phyloP scores from a whole-genome alignment of 2,888 invertebrate genomes.

The Prenolepis imparis region DNA sequence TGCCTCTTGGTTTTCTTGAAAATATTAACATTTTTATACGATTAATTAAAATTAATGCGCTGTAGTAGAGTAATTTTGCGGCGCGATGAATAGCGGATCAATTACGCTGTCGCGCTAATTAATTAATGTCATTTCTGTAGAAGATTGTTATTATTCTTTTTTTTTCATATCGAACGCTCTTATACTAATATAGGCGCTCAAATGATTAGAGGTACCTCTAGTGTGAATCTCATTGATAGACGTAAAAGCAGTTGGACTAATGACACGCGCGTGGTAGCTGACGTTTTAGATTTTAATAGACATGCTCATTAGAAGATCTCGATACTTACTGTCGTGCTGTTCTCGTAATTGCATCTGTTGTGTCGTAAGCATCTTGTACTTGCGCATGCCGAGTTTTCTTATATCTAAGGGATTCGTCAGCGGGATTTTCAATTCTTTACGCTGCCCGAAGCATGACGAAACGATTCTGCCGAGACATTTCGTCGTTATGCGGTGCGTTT shows the following conservation, averaged over 20 bases:
- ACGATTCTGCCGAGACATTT: conserved; percentile 72
- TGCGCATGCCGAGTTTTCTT: conserved; percentile 81
- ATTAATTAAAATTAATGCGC: conserved; percentile 64
- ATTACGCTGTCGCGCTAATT: conserved; percentile 44
- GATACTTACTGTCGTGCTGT: conserved; percentile 67
- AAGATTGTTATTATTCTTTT: conserved; percentile 50
- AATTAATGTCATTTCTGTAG: conserved; percentile 65
- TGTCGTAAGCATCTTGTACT: conserved; percentile 80
- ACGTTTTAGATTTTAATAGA: conserved; percentile 62
- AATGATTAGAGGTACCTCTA: conserved; percentile 70
- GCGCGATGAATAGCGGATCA: conserved; percentile 61
- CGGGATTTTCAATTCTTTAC: conserved; percentile 76
- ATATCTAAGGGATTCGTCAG: conserved; percentile 70
- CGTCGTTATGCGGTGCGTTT: conserved; percentile 29
- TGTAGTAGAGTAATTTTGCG: conserved; percentile 69
- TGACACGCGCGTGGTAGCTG: conserved; percentile 69
- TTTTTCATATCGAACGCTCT: conserved; percentile 63
- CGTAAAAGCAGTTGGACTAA: conserved; percentile 73
- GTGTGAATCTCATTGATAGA: conserved; percentile 83
- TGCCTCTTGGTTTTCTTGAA: conserved; percentile 85
- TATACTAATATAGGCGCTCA: conserved; percentile 69
- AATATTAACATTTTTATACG: conserved; percentile 79
- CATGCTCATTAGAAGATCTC: conserved; percentile 60
- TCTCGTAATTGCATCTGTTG: conserved; percentile 80
- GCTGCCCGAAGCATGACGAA: conserved; percentile 74